phyloP scores from a whole-genome alignment of 2,113 vertebrate species.

The Orthonyx spaldingii region DNA sequence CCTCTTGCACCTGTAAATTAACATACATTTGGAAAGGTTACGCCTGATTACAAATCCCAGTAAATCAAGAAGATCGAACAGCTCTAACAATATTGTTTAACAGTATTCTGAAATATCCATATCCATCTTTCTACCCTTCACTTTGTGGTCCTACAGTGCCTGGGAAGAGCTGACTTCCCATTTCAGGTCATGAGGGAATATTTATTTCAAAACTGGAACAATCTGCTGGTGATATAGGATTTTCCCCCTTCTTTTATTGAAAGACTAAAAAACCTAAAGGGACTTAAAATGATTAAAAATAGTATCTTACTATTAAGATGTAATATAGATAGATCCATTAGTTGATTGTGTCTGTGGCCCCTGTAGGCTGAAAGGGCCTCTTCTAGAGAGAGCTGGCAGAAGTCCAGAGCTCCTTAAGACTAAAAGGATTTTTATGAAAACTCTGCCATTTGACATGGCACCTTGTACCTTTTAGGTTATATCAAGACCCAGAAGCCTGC shows the following conservation, averaged over 20 bases:
- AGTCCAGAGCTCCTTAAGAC: neutral
- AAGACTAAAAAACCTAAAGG: neutral
- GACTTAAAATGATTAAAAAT: neutral
- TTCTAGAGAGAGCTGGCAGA: neutral
- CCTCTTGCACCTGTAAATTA: neutral
- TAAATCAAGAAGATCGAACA: neutral
- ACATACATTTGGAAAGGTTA: neutral
- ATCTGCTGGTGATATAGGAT: neutral
- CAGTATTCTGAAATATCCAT: neutral
- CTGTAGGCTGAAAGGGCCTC: neutral
- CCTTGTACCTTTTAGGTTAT: neutral
- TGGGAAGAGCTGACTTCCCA: neutral
- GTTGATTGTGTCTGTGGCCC: neutral
- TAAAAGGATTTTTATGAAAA: neutral
- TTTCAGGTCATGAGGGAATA: fast-evolving
- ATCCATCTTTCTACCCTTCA: neutral
- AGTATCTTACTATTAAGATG: neutral
- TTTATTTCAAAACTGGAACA: neutral
- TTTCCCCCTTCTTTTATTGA: neutral
- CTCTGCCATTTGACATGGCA: neutral
- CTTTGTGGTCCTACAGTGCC: neutral
- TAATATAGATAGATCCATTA: neutral
- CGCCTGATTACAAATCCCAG: neutral
- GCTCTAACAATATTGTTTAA: neutral
- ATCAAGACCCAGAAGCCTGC: neutral